Evolutionary conservation across 2,797 vertebrate genomes (phyloP).

Genomic region (Takifugu rubripes): DNA sequence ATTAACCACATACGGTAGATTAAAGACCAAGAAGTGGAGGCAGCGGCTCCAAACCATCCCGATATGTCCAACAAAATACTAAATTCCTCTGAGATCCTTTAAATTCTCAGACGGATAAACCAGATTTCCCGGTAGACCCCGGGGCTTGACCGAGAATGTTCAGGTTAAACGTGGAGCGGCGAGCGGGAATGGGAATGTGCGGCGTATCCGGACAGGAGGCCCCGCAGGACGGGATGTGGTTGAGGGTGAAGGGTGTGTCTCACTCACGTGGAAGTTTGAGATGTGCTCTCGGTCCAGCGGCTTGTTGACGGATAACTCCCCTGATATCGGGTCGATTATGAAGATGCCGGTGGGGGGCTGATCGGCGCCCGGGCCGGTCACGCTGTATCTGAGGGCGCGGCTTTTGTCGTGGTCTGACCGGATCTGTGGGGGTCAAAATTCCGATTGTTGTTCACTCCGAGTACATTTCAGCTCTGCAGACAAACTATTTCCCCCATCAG

Average conservation of each 20-base stretch:
- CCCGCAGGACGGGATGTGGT: constrained; percentile 5
- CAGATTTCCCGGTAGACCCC: constrained; percentile 44
- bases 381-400: constrained; percentile 91
- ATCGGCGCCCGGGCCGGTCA: constrained; percentile 95
- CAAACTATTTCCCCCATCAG: constrained; percentile 36
- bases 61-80: constrained; percentile 19
- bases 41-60: constrained; percentile 17
- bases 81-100: constrained; percentile 30
- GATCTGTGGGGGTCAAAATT: constrained; percentile 75
- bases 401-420: constrained; percentile 94
- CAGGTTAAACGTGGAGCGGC: constrained; percentile 46
- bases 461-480: constrained; percentile 43
- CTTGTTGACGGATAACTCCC: constrained; percentile 92
- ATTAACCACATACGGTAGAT: too few species aligned
- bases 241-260: neutral
- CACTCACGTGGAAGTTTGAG: constrained; percentile 89
- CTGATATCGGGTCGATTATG: constrained; percentile 95
- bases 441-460: constrained; percentile 2
- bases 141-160: constrained; percentile 38
- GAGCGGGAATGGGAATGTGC: constrained; percentile 37
- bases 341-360: constrained; percentile 96
- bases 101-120: constrained; percentile 71
- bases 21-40: too few species aligned
- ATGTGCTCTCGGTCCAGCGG: constrained; percentile 95
- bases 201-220: neutral